These are phyloP conservation scores for Oceanodroma tethys DNA, from an alignment of 2,113 vertebrate genomes.

Conservation along the genomic window DNA sequence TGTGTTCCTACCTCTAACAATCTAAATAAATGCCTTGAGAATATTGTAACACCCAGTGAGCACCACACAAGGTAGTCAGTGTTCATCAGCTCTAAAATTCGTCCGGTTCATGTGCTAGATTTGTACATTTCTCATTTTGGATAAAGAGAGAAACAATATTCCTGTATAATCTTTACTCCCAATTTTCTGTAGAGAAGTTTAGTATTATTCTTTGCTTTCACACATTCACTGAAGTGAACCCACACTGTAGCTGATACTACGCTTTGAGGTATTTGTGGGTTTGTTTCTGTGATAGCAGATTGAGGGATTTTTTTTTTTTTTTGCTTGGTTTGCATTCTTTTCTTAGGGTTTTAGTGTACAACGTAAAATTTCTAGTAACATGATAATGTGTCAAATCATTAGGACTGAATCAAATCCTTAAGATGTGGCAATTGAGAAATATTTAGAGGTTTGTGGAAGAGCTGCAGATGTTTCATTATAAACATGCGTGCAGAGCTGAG, in stretches of 20 bases:
- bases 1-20: neutral
- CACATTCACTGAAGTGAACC: neutral
- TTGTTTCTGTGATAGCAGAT: neutral
- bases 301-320: neutral
- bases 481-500: neutral
- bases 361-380: neutral
- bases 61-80: neutral
- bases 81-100: neutral
- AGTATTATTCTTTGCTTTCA: neutral
- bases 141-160: neutral
- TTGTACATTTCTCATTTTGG: neutral
- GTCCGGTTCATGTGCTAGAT: neutral
- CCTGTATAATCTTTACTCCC: neutral
- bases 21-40: neutral
- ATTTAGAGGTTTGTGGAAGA: neutral
- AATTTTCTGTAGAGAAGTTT: neutral
- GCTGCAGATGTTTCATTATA: conserved; percentile 3
- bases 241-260: neutral
- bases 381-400: neutral
- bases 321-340: neutral
- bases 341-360: neutral
- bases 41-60: neutral
- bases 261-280: neutral
- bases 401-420: neutral
- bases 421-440: neutral